Percentiles rank a stretch among this genome's conserved stretches.
Evolutionary conservation across 2,797 vertebrate genomes (phyloP).

Genomic region (Arremon brunneinucha): DNA sequence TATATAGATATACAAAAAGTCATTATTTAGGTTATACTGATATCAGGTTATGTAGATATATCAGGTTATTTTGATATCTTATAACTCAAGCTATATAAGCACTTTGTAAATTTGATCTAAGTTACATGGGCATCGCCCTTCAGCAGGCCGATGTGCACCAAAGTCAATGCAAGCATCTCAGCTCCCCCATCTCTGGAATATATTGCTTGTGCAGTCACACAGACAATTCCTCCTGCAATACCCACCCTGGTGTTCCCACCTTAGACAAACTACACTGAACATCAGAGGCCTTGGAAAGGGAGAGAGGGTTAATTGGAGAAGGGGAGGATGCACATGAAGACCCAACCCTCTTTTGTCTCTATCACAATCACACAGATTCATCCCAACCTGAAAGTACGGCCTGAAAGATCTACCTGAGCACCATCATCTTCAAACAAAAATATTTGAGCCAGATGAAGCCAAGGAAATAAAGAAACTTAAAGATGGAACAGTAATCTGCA

Average conservation of each 20-base stretch:
- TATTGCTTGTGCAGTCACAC: not conserved
- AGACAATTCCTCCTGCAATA: not conserved
- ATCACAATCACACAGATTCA: not conserved
- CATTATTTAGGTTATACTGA: not conserved
- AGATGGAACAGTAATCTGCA: not conserved
- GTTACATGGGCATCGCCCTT: not conserved
- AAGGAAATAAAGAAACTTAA: not conserved
- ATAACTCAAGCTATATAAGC: not conserved
- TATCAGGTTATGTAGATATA: not conserved
- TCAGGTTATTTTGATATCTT: not conserved
- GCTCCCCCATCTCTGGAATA: not conserved
- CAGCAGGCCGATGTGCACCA: not conserved
- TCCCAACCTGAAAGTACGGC: not conserved
- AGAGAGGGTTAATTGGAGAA: rapidly evolving
- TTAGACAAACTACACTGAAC: not conserved
- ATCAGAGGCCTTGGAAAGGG: not conserved
- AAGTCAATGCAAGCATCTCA: not conserved
- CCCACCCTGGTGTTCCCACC: not conserved
- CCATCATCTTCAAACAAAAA: not conserved
- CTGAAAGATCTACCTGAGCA: not conserved
- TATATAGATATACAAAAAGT: not conserved
- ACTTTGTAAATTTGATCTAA: not conserved
- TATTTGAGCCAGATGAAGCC: not conserved
- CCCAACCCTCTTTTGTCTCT: rapidly evolving
- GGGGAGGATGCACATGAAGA: not conserved